These are phyloP conservation scores for Leguminivora glycinivorella DNA, from an alignment of 1,140 invertebrate genomes.

Conservation along the genomic window DNA sequence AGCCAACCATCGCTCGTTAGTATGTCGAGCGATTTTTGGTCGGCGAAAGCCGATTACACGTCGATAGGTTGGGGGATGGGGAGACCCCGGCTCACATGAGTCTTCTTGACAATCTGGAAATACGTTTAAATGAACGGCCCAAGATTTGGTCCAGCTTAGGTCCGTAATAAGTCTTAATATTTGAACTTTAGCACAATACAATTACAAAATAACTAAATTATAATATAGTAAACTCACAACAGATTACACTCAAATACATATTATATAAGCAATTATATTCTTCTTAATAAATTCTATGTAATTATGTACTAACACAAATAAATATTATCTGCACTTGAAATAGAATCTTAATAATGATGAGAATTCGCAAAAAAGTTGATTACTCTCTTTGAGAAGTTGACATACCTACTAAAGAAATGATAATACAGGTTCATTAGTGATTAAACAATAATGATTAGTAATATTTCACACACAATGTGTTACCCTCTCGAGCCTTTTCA, in stretches of 20 bases:
- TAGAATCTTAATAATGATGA: not conserved
- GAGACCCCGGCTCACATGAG: no score
- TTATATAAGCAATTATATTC: no score
- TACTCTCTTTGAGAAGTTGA: conserved; percentile 4
- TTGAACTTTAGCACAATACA: conserved; percentile 8
- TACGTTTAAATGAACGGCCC: not conserved
- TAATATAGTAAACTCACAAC: not conserved
- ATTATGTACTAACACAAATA: not conserved
- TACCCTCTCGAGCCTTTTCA: no score
- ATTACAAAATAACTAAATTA: not conserved
- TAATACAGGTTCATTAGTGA: not conserved
- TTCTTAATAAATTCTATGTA: not conserved
- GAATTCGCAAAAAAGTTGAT: not conserved
- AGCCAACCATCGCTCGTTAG: no score
- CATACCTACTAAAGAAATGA: no score
- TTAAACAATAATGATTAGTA: not conserved
- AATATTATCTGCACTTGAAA: not conserved
- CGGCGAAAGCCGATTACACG: no score
- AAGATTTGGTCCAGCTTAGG: conserved; percentile 26
- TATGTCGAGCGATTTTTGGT: no score
- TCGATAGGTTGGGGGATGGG: no score
- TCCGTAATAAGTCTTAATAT: conserved; percentile 17
- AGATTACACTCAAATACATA: not conserved
- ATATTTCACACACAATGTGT: no score
- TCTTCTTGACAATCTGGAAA: no score